Base-by-base conservation (phyloP, 2,888 invertebrate species). In the Willowsia nigromaculata region DNA sequence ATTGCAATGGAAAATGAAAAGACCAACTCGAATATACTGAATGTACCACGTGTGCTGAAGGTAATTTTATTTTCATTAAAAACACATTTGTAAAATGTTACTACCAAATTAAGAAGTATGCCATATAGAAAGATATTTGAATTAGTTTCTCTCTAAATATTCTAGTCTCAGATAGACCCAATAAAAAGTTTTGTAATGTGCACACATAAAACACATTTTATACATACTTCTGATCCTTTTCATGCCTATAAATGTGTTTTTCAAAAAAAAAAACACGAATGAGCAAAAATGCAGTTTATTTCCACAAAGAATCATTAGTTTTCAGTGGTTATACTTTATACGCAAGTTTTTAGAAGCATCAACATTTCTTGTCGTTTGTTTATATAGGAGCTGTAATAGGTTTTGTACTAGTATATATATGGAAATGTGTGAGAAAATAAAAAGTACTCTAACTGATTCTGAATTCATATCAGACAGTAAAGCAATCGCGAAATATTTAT, bases 391-490 rank as follows among this genome's bases (percentile, higher is more conserved):
- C 22, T 15, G 22, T n/a, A 33, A 40, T 81, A 81, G 59, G 13
- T 37, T 56, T 9, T n/a, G 37, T 30, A 37, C 1, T 9, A 37
- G 62, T 33, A 47, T 74, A 68, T 71, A 33, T 71, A 85, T 62
- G 81, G 85, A 82, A 85, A 81, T 85, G 85, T 81, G 81, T 76
- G 81, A 81, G 84, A 86, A 90, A 88, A 88, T 85, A 85, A 85
- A 85, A 85, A 56, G 84, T 84, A 85, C 82, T 90, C 81, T 80
- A 85, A 88, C 91, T 91, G 90, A 91, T 91, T 91, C 88, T 56
- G 91, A 91, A 91, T 91, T 91, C 91, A 91, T 91, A 91, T 91
- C 91, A 91, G 91, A 91, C 90, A 91, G 91, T 85, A 91, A 91
- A 86, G 91, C 91, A 91, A 91, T 91, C 91, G 91, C 91, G 86